Evolutionary conservation across 2,113 vertebrate genomes (phyloP).

Genomic region (Candoia aspera): DNA sequence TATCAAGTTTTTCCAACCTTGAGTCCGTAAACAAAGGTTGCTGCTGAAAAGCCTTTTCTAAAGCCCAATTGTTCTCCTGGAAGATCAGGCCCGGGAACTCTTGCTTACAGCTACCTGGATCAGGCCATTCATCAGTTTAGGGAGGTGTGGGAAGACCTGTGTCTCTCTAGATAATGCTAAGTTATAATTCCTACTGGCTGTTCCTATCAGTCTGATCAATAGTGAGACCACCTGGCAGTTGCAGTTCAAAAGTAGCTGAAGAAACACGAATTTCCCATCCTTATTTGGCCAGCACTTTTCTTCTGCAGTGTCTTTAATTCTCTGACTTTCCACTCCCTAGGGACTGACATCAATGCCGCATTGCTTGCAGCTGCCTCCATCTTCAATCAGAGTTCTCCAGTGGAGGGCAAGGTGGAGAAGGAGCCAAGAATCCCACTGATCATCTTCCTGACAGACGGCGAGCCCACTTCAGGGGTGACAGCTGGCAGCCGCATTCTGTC

Average conservation of each 20-base stretch:
- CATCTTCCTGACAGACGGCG: slow-evolving; percentile 85
- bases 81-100: background rate
- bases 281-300: background rate
- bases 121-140: background rate
- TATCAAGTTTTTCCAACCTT: background rate
- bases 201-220: background rate
- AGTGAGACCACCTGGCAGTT: background rate
- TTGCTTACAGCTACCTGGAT: background rate
- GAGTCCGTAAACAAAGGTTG: background rate
- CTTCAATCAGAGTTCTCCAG: slow-evolving; percentile 65
- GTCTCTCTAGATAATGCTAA: background rate
- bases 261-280: background rate
- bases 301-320: background rate
- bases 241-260: background rate
- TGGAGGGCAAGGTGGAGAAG: slow-evolving; percentile 29
- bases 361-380: slow-evolving; percentile 80
- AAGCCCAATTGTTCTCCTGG: background rate
- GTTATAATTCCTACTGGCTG: background rate
- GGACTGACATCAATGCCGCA: slow-evolving; percentile 85
- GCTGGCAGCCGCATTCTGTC: slow-evolving; percentile 73
- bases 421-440: slow-evolving; percentile 74
- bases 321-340: slow-evolving; percentile 59
- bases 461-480: slow-evolving; percentile 80
- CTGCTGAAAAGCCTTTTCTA: background rate
- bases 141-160: background rate